phyloP scores from a whole-genome alignment of 2,888 invertebrate species.

The Choreutis nemorana region DNA sequence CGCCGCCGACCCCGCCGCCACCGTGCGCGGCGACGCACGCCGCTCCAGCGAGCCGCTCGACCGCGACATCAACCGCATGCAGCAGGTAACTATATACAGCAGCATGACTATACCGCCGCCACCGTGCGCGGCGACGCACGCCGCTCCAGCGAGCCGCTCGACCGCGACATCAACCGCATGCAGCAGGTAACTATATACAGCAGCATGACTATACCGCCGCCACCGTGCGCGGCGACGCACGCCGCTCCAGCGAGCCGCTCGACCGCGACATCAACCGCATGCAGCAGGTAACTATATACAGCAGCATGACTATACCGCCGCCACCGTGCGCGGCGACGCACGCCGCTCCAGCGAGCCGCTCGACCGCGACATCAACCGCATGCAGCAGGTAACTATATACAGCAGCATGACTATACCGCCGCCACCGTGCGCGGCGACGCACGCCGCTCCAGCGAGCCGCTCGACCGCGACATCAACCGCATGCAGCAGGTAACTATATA shows the following conservation, averaged over 20 bases:
- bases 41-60: conserved; percentile 78
- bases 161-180: conserved; percentile 84
- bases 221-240: conserved; percentile 83
- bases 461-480: conserved; percentile 81
- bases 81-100: conserved; percentile 76
- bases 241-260: conserved; percentile 76
- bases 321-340: conserved; percentile 84
- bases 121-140: conserved; percentile 85
- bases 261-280: conserved; percentile 84
- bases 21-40: conserved; percentile 84
- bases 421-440: conserved; percentile 85
- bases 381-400: conserved; percentile 90
- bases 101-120: too few relatives aligned
- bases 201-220: too few relatives aligned
- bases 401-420: too few relatives aligned
- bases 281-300: conserved; percentile 89
- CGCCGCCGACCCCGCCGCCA: conserved; percentile 80
- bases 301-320: too few relatives aligned
- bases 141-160: conserved; percentile 76
- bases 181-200: conserved; percentile 88
- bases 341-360: conserved; percentile 77
- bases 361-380: conserved; percentile 82
- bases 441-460: conserved; percentile 75
- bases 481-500: conserved; percentile 91
- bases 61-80: conserved; percentile 85